Evolutionary conservation across 2,113 vertebrate genomes (phyloP).

Genomic region (Muscicapa adusta): DNA sequence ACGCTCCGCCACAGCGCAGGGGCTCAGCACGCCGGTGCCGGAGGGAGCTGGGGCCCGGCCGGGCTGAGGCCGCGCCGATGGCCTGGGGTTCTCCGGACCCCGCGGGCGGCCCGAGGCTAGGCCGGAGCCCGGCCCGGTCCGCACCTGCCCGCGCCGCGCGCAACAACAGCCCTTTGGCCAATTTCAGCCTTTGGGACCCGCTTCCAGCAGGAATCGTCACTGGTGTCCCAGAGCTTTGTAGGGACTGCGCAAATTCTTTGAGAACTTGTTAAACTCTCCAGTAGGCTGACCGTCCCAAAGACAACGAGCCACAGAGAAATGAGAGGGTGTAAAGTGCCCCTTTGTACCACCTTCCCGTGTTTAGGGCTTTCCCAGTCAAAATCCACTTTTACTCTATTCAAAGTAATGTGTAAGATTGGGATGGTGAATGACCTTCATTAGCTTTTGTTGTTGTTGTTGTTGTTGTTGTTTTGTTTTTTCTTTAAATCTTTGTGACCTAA

Average conservation of each 20-base stretch:
- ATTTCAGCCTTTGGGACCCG: too few species aligned
- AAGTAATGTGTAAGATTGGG: too few species aligned
- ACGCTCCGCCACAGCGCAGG: not conserved
- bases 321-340: too few species aligned
- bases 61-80: too few species aligned
- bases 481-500: not conserved
- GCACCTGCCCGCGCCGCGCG: too few species aligned
- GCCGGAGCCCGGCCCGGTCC: not conserved
- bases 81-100: not conserved
- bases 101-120: not conserved
- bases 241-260: fast-evolving
- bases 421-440: fast-evolving
- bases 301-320: not conserved
- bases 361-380: not conserved
- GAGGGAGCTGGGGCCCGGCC: not conserved
- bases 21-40: too few species aligned
- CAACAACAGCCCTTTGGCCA: too few species aligned
- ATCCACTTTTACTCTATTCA: fast-evolving
- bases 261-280: not conserved
- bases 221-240: fast-evolving
- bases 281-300: fast-evolving
- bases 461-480: not conserved
- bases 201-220: fast-evolving
- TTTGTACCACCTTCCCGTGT: fast-evolving
- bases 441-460: too few species aligned